phyloP scores from a whole-genome alignment of 2,888 invertebrate species.

The Chymomyza caudatula region DNA sequence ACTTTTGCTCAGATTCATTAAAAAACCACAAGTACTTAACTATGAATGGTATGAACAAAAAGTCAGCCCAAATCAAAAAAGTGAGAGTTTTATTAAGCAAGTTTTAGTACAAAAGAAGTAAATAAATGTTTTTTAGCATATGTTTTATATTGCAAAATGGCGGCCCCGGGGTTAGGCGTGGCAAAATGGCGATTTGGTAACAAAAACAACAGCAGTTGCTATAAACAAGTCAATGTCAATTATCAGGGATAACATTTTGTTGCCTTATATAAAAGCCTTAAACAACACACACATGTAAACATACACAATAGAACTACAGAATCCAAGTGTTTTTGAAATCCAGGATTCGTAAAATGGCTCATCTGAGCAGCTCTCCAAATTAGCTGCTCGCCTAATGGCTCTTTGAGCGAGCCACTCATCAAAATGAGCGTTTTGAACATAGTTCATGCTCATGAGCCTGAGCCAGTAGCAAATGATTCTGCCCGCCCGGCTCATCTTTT shows the following conservation, averaged over 20 bases:
- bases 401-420: no score
- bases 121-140: neutral
- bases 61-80: neutral
- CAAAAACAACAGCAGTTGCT: neutral
- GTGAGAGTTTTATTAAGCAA: no score
- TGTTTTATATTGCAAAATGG: neutral
- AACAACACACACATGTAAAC: neutral
- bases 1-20: neutral
- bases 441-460: no score
- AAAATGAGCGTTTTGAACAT: no score
- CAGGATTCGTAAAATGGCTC: no score
- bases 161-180: neutral
- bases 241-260: conserved; percentile 47
- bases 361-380: no score
- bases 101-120: neutral
- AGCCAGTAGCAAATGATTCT: no score
- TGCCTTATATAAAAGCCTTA: conserved; percentile 38
- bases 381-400: no score
- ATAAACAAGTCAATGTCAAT: conserved; percentile 44
- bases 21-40: neutral
- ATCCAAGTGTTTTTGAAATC: no score
- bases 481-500: no score
- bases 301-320: neutral
- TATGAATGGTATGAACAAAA: neutral
- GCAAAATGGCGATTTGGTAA: neutral